These are phyloP conservation scores for Urocynchramus pylzowi DNA, from an alignment of 2,113 vertebrate genomes.

Conservation along the genomic window DNA sequence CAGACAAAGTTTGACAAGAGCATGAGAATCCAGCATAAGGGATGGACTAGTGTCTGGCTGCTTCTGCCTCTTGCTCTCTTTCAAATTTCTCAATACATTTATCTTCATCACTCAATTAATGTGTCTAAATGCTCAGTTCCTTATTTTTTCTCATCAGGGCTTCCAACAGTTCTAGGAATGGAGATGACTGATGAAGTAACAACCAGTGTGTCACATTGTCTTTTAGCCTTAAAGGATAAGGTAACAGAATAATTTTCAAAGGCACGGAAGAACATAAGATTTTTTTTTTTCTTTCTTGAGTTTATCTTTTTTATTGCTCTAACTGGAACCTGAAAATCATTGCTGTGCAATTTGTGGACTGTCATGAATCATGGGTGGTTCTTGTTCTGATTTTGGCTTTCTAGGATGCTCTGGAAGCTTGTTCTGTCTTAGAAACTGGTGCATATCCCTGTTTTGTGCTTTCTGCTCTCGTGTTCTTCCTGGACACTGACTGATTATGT, in stretches of 20 bases:
- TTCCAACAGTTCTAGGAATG: neutral
- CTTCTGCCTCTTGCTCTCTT: neutral
- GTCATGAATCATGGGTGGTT: neutral
- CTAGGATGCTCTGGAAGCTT: neutral
- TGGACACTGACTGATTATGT: neutral
- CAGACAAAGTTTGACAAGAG: neutral
- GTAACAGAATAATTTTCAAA: neutral
- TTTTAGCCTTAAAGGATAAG: neutral
- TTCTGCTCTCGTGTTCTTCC: neutral
- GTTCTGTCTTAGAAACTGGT: neutral
- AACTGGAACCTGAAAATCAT: neutral
- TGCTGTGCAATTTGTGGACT: neutral
- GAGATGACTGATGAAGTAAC: neutral
- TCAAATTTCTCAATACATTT: neutral
- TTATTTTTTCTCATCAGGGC: neutral
- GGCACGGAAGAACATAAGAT: neutral
- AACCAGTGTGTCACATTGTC: accelerated
- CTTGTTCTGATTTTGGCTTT: neutral
- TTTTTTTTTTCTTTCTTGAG: neutral
- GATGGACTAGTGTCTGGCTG: neutral
- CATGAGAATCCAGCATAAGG: neutral
- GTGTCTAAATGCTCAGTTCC: neutral
- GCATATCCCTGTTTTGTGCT: neutral
- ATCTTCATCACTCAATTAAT: neutral
- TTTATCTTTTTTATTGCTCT: neutral